Evolutionary conservation across 2,888 invertebrate genomes (phyloP).

Genomic region (Pterostichus niger): DNA sequence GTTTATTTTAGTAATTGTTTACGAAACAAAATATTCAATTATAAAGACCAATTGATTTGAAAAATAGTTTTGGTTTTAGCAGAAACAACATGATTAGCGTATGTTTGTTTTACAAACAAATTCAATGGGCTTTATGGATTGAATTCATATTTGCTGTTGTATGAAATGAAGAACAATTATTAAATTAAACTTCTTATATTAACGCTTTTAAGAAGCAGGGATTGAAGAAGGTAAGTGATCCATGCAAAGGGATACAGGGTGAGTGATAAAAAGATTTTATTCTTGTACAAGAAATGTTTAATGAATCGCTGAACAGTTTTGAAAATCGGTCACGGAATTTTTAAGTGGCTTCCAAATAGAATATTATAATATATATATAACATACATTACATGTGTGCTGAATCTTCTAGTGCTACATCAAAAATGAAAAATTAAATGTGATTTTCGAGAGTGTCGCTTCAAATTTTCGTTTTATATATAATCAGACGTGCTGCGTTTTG

Average conservation of each 20-base stretch:
- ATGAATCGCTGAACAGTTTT: slow-evolving; percentile 25
- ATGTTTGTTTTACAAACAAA: too few species aligned
- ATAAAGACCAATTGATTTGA: too few species aligned
- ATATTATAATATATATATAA: slow-evolving; percentile 42
- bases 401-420: slow-evolving; percentile 65
- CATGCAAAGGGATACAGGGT: not conserved
- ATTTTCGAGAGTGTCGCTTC: slow-evolving; percentile 63
- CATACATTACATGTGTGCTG: slow-evolving; percentile 60
- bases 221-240: not conserved
- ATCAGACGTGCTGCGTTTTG: slow-evolving; percentile 19
- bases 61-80: too few species aligned
- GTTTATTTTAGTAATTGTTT: not conserved
- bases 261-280: slow-evolving; percentile 2
- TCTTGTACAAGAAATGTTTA: slow-evolving; percentile 48
- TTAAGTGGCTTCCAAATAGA: slow-evolving; percentile 62
- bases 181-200: too few species aligned
- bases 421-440: slow-evolving; percentile 61
- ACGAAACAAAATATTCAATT: too few species aligned
- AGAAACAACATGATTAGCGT: too few species aligned
- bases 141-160: too few species aligned
- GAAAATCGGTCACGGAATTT: slow-evolving; percentile 55
- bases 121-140: too few species aligned
- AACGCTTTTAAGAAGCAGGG: not conserved
- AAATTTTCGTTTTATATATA: slow-evolving; percentile 34
- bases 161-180: too few species aligned